Conservation (phyloP, 2,888 invertebrate genomes). For the Trichogramma dendrolimi region DNA sequence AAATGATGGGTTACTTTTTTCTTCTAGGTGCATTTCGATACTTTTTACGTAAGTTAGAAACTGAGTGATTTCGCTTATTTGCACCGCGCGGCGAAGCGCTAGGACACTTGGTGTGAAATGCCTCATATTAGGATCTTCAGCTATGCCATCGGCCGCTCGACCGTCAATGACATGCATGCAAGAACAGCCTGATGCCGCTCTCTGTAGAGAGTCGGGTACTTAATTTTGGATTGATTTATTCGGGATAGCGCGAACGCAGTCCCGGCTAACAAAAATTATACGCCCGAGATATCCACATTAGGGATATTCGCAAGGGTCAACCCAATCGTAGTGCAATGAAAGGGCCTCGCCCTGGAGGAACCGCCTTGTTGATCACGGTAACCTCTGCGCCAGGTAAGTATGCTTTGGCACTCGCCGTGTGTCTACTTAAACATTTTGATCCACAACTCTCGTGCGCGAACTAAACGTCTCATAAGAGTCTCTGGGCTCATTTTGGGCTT, state of each 20-base stretch:
- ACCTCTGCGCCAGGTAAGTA: constrained; percentile 60
- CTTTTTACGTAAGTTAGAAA: no score
- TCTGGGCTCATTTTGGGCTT: no score
- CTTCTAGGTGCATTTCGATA: no score
- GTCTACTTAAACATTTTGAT: constrained; percentile 24
- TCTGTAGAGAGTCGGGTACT: neutral
- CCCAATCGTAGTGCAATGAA: constrained; percentile 59
- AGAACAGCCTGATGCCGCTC: neutral
- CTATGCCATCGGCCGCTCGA: no score
- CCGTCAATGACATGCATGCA: no score
- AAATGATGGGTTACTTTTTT: no score
- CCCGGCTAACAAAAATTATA: constrained; percentile 50
- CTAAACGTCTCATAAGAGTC: no score
- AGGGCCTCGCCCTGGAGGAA: constrained; percentile 55
- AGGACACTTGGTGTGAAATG: no score
- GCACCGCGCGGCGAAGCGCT: no score
- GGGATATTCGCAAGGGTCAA: constrained; percentile 57
- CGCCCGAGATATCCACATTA: constrained; percentile 56
- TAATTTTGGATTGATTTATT: constrained; percentile 24
- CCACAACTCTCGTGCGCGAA: no score
- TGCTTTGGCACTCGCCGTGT: constrained; percentile 31
- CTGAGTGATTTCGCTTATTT: no score
- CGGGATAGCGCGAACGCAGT: constrained; percentile 51
- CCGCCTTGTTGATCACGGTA: constrained; percentile 56
- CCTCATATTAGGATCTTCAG: no score